Base-by-base conservation (phyloP, 2,888 invertebrate species). In the Cosmia pyralina region DNA sequence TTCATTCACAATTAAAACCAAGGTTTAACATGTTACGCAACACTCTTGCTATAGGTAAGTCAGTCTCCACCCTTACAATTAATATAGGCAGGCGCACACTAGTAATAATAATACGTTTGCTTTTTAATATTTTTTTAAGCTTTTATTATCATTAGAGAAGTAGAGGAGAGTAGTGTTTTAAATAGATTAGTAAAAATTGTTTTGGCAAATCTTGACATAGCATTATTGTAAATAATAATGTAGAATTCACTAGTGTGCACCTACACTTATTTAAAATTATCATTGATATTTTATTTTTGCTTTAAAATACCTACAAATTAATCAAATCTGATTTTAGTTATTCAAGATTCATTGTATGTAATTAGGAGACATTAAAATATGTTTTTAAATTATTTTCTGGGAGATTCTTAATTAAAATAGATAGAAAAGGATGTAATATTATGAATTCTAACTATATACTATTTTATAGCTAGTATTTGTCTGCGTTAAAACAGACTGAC, bases 391-490 rank as follows among this genome's bases (percentile, higher is more conserved):
- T 38, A 59, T 60, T 70, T 69, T 72, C 57, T 52, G 58, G 59
- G 85, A 85, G 85, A 87, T 85, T 85, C 85, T 59, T 79, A 53
- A 65, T 66, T 59, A 66, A 67, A 70, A 75, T 75, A 66, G 78
- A 81, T 81, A 87, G 87, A 87, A 87, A 85, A 87, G 85, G 85
- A 85, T 81, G 80, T n/a, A 55, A 75, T 69, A 69, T 64, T 67
- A 57, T 41, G 63, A 63, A 60, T 59, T 41, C 57, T 81, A 52
- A 41, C 17, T 77, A 52, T 17, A 59, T 22, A 50, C 34, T 38
- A 48, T 19, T 46, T 75, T 74, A 62, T 46, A 44, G 44, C 50
- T 81, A 74, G 15, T 38, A 46, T 58, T 59, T 44, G 4, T 79
- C 34, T 48, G 44, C 5, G 7, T 46, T 50, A 44, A 52, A 52